phyloP scores from a whole-genome alignment of 1,140 invertebrate species.

The Rhynchophorus ferrugineus region DNA sequence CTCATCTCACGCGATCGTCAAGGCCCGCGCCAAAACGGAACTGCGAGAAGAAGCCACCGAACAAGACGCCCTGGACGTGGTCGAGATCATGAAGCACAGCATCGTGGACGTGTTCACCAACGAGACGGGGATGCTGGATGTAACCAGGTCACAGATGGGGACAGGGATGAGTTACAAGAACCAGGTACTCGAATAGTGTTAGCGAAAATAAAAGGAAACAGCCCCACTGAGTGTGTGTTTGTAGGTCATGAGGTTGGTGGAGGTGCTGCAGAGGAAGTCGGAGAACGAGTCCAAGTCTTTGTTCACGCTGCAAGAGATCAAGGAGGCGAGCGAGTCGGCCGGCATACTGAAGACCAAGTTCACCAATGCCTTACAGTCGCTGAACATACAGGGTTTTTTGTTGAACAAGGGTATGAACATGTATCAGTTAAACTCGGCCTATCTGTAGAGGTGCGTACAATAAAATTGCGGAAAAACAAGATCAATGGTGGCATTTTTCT shows the following conservation, averaged over 20 bases:
- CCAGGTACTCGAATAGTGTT: slow-evolving; percentile 54
- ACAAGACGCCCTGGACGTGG: slow-evolving; percentile 76
- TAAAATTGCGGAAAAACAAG: slow-evolving; percentile 26
- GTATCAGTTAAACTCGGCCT: slow-evolving; percentile 53
- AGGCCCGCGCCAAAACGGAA: slow-evolving; percentile 81
- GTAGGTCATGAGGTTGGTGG: slow-evolving; percentile 69
- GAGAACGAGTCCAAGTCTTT: slow-evolving; percentile 56
- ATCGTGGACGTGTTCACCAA: slow-evolving; percentile 68
- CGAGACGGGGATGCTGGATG: slow-evolving; percentile 60
- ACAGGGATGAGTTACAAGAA: slow-evolving; percentile 63
- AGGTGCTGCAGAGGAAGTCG: slow-evolving; percentile 57
- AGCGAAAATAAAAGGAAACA: slow-evolving; percentile 10
- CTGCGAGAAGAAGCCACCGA: slow-evolving; percentile 70
- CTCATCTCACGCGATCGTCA: slow-evolving; percentile 7
- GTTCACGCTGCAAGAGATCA: slow-evolving; percentile 72
- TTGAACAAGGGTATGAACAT: slow-evolving; percentile 73
- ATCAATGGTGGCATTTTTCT: slow-evolving; percentile 38
- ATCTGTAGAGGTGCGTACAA: slow-evolving; percentile 4
- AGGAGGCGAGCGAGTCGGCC: slow-evolving; percentile 55
- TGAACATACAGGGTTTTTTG: slow-evolving; percentile 80
- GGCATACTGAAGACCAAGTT: slow-evolving; percentile 55
- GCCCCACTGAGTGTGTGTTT: slow-evolving; percentile 27
- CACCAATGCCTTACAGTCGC: slow-evolving; percentile 58
- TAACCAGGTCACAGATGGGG: slow-evolving; percentile 61
- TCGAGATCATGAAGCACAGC: slow-evolving; percentile 78